Base-by-base conservation (phyloP, 2,797 vertebrate species). In the Glyptemys insculpta region DNA sequence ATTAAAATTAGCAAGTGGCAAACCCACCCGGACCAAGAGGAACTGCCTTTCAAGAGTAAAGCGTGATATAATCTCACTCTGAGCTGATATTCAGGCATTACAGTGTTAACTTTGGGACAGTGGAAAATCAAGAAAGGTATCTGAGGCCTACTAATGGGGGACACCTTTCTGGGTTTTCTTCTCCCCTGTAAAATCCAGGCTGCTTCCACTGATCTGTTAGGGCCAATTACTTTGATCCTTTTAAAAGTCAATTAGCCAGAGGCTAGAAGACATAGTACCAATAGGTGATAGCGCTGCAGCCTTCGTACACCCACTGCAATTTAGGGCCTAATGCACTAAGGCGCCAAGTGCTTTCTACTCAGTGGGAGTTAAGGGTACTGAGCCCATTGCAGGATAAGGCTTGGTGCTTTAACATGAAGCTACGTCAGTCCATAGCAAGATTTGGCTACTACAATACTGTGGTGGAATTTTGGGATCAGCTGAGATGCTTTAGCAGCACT, bases 391-490 rank as follows among this genome's bases (percentile, higher is more conserved):
- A 79, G 44, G n/a, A 37, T 11, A 5, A 37, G 53, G 54, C 72
- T 12, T 65, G 62, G 41, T 41, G 74, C 44, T 76, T 76, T 47
- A 47, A 47, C 4, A 4, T 16, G 74, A 76, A 29, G 25, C 44
- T 76, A 27, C 8, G 16, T 76, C 74, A 16, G 4, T 74, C 49
- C 74, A 87, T 91, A 88, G n/a, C 8, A 93, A 87, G 76, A 87
- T 68, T 52, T 80, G 80, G 84, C 88, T 90, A 41, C 68, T 90
- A 89, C 65, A 78, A 91, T 1, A 47, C n/a, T 82, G 82, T 62
- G 62, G 52, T 91, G 92, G 93, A 96, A 93, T 44, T 52, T 74
- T 84, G 87, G 78, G 80, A 84, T 14, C 82, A 90, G 44, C 81
- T 94, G 94, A 59, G 92, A 37, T 57, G 53, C 53, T 57, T 37